phyloP scores from a whole-genome alignment of 2,113 vertebrate genomes.

The Colius striatus region DNA sequence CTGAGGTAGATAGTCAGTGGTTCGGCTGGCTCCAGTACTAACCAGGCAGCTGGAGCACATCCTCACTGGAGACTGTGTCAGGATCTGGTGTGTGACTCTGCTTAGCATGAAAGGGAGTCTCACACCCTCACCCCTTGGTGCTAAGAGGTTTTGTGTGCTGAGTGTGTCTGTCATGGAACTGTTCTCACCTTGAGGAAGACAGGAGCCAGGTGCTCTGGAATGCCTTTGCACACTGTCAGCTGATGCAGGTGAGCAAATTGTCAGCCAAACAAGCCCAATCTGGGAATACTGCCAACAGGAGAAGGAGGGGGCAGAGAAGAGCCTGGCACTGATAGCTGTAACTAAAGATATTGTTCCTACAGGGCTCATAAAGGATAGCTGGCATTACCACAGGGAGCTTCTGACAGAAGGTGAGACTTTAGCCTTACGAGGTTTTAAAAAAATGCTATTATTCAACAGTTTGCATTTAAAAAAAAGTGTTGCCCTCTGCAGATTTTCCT shows the following conservation, averaged over 20 bases:
- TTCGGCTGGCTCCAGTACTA: background rate
- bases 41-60: background rate
- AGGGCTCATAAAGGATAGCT: background rate
- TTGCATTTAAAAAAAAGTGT: background rate
- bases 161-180: background rate
- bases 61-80: background rate
- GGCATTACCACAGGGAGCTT: background rate
- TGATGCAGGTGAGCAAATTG: background rate
- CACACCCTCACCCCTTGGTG: background rate
- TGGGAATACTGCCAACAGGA: constrained; percentile 26
- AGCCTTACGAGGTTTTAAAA: background rate
- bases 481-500: background rate
- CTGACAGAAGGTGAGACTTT: background rate
- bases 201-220: background rate
- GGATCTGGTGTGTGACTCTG: background rate
- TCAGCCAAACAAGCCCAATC: background rate
- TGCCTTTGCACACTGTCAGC: background rate
- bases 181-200: background rate
- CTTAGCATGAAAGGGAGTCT: background rate
- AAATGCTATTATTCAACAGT: background rate
- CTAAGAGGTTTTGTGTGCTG: background rate
- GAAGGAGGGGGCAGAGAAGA: background rate
- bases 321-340: background rate
- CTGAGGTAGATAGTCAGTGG: background rate
- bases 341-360: background rate